Percentiles rank a stretch among this genome's conserved stretches.
Conservation (phyloP, 2,113 vertebrate genomes). For the Misgurnus mizolepis region DNA sequence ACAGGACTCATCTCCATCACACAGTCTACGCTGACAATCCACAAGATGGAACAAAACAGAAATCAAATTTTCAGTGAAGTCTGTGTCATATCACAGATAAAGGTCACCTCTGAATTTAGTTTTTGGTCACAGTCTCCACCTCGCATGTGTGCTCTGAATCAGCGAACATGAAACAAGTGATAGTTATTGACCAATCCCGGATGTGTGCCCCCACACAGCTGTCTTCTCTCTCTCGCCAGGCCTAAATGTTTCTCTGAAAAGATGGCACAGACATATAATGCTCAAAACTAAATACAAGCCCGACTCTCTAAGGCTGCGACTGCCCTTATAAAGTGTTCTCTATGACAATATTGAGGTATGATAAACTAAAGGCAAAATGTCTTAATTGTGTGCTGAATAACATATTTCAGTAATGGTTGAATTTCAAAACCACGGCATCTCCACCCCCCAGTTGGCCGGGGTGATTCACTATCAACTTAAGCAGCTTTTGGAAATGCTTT, state of each 20-base stretch:
- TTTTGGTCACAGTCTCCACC: constrained; percentile 37
- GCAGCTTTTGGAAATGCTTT: constrained; percentile 48
- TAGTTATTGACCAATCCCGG: constrained; percentile 3
- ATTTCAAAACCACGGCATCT: too few species aligned
- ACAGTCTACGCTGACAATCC: constrained; percentile 37
- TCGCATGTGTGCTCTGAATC: constrained; percentile 43
- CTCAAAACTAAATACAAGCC: too few species aligned
- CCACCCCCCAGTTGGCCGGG: constrained; percentile 56
- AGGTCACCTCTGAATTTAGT: constrained; percentile 55
- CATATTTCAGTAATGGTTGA: neutral
- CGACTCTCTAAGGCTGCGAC: too few species aligned
- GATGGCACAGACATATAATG: too few species aligned
- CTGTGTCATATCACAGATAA: constrained; percentile 51
- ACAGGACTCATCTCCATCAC: constrained; percentile 31
- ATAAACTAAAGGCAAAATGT: neutral
- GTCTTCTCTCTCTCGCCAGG: constrained; percentile 36
- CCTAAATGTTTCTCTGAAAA: neutral
- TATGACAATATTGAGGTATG: too few species aligned
- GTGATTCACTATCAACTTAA: constrained; percentile 71
- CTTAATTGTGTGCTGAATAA: neutral
- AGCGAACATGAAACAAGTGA: constrained; percentile 23
- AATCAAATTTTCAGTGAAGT: constrained; percentile 38
- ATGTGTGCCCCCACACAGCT: constrained; percentile 11
- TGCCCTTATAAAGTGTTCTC: too few species aligned
- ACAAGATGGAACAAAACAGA: constrained; percentile 27